Evolutionary conservation across 2,113 vertebrate species (phyloP).

Genomic region (Lynx canadensis): DNA sequence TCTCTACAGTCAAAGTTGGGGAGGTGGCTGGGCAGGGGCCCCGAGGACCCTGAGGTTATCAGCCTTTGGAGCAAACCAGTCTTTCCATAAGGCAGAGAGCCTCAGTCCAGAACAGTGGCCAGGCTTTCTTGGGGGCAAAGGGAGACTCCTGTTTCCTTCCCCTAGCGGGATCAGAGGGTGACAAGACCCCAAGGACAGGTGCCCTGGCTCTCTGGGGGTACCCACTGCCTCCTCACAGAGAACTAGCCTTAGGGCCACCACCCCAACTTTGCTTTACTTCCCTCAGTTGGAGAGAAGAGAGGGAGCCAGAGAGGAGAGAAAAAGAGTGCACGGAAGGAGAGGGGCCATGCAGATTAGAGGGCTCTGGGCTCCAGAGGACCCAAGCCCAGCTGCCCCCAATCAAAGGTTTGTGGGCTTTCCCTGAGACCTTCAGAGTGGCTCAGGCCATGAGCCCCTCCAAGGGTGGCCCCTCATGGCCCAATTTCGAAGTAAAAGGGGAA

Average conservation of each 20-base stretch:
- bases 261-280: slow-evolving; percentile 70
- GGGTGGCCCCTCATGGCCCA: slow-evolving; percentile 64
- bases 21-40: slow-evolving; percentile 48
- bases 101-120: slow-evolving; percentile 42
- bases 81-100: slow-evolving; percentile 47
- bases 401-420: slow-evolving; percentile 2
- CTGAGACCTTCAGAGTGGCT: slow-evolving; percentile 1
- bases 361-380: slow-evolving; percentile 39
- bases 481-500: slow-evolving; percentile 78
- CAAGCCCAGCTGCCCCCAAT: not conserved
- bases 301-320: not conserved
- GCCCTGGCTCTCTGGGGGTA: slow-evolving; percentile 2
- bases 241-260: slow-evolving; percentile 27
- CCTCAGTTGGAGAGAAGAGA: slow-evolving; percentile 46
- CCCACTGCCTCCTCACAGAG: slow-evolving; percentile 36
- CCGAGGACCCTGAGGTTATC: slow-evolving; percentile 79
- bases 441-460: slow-evolving; percentile 62
- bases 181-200: slow-evolving; percentile 36
- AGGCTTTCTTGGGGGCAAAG: slow-evolving; percentile 26
- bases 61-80: slow-evolving; percentile 77
- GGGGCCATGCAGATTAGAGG: not conserved
- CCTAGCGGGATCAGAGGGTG: slow-evolving; percentile 17
- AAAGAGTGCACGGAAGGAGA: not conserved
- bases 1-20: slow-evolving; percentile 84
- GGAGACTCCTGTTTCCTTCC: not conserved